These are phyloP conservation scores for Homarus americanus DNA, from an alignment of 1,140 invertebrate species.

Conservation along the genomic window DNA sequence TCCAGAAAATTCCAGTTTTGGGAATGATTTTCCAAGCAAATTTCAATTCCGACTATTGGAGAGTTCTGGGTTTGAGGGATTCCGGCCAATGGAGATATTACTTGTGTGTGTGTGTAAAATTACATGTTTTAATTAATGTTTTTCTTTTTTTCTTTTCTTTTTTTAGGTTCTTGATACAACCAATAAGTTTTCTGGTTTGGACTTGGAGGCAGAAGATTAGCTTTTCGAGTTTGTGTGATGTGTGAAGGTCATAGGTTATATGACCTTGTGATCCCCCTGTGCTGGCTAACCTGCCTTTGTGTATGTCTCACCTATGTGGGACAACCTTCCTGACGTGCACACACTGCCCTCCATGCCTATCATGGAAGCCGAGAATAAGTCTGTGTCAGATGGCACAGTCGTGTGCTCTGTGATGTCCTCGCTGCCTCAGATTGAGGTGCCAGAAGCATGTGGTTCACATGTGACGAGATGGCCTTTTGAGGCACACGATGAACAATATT, in stretches of 20 bases:
- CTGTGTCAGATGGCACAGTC: neutral
- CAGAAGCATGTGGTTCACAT: neutral
- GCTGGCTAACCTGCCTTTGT: conserved; percentile 32
- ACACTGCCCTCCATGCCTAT: conserved; percentile 29
- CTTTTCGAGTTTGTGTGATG: neutral
- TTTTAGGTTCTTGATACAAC: conserved; percentile 45
- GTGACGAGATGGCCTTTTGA: neutral
- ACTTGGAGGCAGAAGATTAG: conserved; percentile 51
- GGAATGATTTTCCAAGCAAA: too few species aligned
- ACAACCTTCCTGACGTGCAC: conserved; percentile 18
- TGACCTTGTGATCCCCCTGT: conserved; percentile 34
- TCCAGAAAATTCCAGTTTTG: too few species aligned
- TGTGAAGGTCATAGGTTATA: conserved; percentile 17
- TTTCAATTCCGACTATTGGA: too few species aligned
- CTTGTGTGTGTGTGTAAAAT: too few species aligned
- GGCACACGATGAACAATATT: neutral
- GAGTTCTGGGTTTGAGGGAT: too few species aligned
- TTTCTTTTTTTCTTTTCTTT: conserved; percentile 1
- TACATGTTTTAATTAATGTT: too few species aligned
- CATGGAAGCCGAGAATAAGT: conserved; percentile 1
- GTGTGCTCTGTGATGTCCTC: neutral
- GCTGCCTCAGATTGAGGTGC: neutral
- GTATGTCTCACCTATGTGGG: conserved; percentile 19
- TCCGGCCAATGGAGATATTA: too few species aligned
- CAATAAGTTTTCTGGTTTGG: conserved; percentile 55